phyloP scores from a whole-genome alignment of 2,797 vertebrate genomes.

The Pipistrellus pipistrellus region DNA sequence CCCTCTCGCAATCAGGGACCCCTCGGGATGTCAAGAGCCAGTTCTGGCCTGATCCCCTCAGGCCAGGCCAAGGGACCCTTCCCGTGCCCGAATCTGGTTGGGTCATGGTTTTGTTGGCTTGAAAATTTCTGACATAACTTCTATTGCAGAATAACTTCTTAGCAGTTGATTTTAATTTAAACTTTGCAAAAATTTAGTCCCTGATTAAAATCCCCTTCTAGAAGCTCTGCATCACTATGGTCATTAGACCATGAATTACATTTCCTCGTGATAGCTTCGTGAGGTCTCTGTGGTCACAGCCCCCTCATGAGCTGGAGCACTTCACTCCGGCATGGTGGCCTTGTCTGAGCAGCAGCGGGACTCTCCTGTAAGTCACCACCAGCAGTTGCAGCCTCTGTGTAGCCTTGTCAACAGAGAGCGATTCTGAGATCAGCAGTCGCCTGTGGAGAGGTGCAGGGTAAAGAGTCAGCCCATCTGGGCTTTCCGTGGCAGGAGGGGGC shows the following conservation, averaged over 20 bases:
- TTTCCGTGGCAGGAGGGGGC: background rate
- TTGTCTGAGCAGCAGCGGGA: background rate
- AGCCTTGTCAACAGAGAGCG: background rate
- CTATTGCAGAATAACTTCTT: constrained; percentile 3
- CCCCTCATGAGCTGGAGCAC: background rate
- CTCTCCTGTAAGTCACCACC: background rate
- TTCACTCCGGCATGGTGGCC: background rate
- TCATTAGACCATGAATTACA: background rate
- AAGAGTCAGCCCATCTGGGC: background rate
- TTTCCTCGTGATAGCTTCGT: background rate
- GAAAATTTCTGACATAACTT: background rate
- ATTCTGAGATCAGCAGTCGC: no score
- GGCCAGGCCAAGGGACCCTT: no score
- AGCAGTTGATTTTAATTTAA: background rate
- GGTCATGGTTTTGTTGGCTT: background rate
- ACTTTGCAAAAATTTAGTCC: background rate
- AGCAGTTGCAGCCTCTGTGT: background rate
- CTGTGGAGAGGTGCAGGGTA: background rate
- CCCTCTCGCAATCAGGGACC: no score
- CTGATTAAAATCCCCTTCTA: background rate
- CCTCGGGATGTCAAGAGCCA: no score
- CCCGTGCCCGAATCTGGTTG: no score
- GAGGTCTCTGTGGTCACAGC: background rate
- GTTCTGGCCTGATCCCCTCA: no score
- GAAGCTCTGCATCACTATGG: background rate